A percentile compares a stretch with the other conserved stretches of the same genome.
These are phyloP conservation scores for Synaphobranchus kaupii DNA, from an alignment of 2,797 vertebrate species.

Conservation along the genomic window DNA sequence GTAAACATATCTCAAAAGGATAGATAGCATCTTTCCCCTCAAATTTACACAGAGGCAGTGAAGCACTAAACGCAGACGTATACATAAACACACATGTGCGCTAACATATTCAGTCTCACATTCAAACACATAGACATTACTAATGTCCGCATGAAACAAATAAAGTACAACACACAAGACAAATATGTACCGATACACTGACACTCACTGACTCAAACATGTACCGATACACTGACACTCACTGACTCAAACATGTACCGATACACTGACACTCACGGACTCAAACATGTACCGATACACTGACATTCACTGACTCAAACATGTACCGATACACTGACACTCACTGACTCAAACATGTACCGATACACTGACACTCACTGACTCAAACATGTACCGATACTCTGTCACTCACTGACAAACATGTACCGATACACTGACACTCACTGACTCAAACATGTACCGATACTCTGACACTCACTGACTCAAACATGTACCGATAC, in stretches of 20 bases:
- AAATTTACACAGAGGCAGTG: constrained; percentile 33
- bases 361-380: background rate
- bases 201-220: background rate
- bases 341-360: background rate
- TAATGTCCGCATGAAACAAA: background rate
- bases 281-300: background rate
- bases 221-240: background rate
- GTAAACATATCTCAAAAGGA: constrained; percentile 18
- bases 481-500: background rate
- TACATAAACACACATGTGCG: background rate
- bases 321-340: background rate
- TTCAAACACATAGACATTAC: background rate
- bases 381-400: no score
- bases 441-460: background rate
- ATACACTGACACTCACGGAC: background rate
- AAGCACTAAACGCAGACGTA: background rate
- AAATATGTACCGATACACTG: background rate
- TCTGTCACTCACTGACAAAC: no score
- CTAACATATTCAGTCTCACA: background rate
- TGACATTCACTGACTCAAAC: background rate
- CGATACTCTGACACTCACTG: background rate
- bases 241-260: background rate
- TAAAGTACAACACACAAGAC: background rate
- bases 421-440: background rate
- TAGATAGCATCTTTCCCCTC: constrained; percentile 34